A percentile compares a stretch with the other conserved stretches of the same genome.
These are phyloP conservation scores for Crocallis elinguaria DNA, from an alignment of 2,888 invertebrate genomes.

Conservation along the genomic window DNA sequence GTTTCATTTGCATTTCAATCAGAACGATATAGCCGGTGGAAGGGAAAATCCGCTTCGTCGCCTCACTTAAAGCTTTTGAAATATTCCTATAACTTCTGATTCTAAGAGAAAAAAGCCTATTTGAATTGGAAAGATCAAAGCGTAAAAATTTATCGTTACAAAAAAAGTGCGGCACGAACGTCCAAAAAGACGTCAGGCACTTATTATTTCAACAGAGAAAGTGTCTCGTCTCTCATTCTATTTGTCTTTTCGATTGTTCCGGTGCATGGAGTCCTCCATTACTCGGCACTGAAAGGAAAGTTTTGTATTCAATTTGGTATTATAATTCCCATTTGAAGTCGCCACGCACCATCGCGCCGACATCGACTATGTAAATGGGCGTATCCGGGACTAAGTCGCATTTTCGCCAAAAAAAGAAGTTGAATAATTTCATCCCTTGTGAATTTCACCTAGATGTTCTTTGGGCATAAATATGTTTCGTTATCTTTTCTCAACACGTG, in stretches of 20 bases:
- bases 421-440: conserved; percentile 61
- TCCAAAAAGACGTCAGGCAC: conserved; percentile 81
- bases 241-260: conserved; percentile 85
- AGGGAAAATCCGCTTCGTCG: conserved; percentile 81
- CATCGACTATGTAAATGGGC: conserved; percentile 84
- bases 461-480: conserved; percentile 32
- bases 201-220: conserved; percentile 82
- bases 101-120: conserved; percentile 80
- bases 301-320: conserved; percentile 86
- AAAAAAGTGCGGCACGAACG: conserved; percentile 66
- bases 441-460: conserved; percentile 49
- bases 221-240: conserved; percentile 80
- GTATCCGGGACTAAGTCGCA: conserved; percentile 79
- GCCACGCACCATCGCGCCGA: conserved; percentile 84
- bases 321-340: conserved; percentile 85
- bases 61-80: conserved; percentile 82
- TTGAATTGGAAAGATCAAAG: conserved; percentile 84
- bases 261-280: conserved; percentile 85
- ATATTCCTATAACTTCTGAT: conserved; percentile 83
- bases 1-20: conserved; percentile 83
- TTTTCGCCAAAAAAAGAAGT: conserved; percentile 71
- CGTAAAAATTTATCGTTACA: conserved; percentile 81
- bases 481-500: conserved; percentile 17
- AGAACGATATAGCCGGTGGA: conserved; percentile 80
- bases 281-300: conserved; percentile 85